A percentile compares a stretch with the other conserved stretches of the same genome.
Evolutionary conservation across 2,113 vertebrate genomes (phyloP).

Genomic region (Eulemur macaco): DNA sequence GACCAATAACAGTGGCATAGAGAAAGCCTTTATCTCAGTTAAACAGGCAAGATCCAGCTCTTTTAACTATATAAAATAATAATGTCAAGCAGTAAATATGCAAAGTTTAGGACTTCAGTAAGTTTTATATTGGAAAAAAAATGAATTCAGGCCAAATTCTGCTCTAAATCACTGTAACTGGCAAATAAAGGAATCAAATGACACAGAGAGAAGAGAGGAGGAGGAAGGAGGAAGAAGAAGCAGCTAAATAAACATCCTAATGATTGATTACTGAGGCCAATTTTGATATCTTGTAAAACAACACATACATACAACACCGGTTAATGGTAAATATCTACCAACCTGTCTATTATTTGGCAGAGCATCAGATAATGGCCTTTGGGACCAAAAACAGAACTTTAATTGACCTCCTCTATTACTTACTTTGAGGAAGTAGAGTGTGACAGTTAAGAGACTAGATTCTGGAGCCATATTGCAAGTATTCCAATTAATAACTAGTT

Average conservation of each 20-base stretch:
- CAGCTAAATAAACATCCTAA: background rate
- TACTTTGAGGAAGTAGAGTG: background rate
- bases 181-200: background rate
- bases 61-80: background rate
- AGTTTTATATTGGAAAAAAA: background rate
- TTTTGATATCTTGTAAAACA: background rate
- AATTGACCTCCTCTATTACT: background rate
- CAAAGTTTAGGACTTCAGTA: background rate
- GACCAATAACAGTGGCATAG: background rate
- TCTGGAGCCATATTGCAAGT: background rate
- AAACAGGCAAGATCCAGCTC: background rate
- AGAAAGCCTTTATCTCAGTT: background rate
- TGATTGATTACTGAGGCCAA: background rate
- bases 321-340: background rate
- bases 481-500: background rate
- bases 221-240: too few relatives aligned
- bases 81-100: background rate
- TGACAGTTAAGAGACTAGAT: background rate
- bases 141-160: background rate
- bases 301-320: background rate
- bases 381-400: background rate
- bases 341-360: background rate
- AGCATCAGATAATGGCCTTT: background rate
- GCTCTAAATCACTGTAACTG: background rate
- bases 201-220: background rate